A percentile compares a stretch with the other conserved stretches of the same genome.
These are phyloP conservation scores for Corbicula japonica DNA, from an alignment of 2,888 invertebrate species.

Conservation along the genomic window DNA sequence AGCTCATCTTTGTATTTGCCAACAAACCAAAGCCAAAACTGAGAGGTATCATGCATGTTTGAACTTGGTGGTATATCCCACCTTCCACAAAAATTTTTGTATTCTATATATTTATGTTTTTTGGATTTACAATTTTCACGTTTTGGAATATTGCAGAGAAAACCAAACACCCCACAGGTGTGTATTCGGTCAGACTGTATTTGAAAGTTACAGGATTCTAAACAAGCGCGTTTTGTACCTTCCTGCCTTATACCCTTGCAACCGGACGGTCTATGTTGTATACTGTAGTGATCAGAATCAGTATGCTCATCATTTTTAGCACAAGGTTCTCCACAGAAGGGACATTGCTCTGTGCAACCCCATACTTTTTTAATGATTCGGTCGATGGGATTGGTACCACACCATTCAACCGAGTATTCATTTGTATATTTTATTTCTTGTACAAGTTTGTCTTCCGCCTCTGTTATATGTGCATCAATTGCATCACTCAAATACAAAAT, in stretches of 20 bases:
- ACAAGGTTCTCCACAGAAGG: slow-evolving; percentile 19
- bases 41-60: background rate
- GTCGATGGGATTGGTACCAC: background rate
- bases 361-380: background rate
- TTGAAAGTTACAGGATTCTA: background rate
- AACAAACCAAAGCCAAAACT: background rate
- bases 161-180: background rate
- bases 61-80: background rate
- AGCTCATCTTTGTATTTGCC: background rate
- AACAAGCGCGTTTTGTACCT: background rate
- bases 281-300: background rate
- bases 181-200: background rate
- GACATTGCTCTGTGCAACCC: background rate
- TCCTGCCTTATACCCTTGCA: background rate
- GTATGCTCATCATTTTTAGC: slow-evolving; percentile 4
- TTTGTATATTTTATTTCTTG: background rate
- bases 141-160: background rate
- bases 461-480: background rate
- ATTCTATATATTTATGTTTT: background rate
- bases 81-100: background rate
- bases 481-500: background rate
- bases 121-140: background rate
- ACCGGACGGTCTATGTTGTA: slow-evolving; percentile 2
- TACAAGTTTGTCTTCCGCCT: background rate
- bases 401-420: background rate